A percentile compares a stretch with the other conserved stretches of the same genome.
phyloP scores from a whole-genome alignment of 2,113 vertebrate species.

The Eleginops maclovinus region DNA sequence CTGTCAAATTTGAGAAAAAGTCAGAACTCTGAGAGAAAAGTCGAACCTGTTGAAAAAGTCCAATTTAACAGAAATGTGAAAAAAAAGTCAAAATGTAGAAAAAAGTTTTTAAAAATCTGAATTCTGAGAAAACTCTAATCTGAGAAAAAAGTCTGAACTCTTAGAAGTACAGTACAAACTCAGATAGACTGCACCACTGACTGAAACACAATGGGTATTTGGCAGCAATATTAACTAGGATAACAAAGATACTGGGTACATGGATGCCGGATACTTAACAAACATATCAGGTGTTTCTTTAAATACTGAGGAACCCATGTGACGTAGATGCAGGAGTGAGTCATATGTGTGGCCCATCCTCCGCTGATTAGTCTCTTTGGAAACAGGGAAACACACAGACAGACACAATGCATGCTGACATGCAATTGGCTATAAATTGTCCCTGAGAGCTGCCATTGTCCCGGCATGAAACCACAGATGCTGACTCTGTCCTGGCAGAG shows the following conservation, averaged over 20 bases:
- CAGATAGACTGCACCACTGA: neutral
- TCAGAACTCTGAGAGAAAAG: no score
- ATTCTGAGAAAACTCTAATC: no score
- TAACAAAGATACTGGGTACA: neutral
- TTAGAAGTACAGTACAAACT: neutral
- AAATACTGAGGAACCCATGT: neutral
- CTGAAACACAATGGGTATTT: neutral
- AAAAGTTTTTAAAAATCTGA: no score
- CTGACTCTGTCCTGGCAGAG: slow-evolving; percentile 69
- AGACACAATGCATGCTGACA: slow-evolving; percentile 4
- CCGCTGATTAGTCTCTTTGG: slow-evolving; percentile 48
- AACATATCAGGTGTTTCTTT: neutral
- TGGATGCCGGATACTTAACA: neutral
- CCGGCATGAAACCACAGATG: slow-evolving; percentile 33
- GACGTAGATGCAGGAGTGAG: neutral
- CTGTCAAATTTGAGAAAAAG: no score
- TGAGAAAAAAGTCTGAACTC: neutral
- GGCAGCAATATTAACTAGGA: neutral
- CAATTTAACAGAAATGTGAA: no score
- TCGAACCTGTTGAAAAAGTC: no score
- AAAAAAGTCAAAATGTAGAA: no score
- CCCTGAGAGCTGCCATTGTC: slow-evolving; percentile 56
- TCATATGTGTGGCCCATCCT: neutral
- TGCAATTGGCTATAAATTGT: slow-evolving; percentile 59
- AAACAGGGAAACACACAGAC: slow-evolving; percentile 53